Evolutionary conservation across 2,113 vertebrate species (phyloP).

Genomic region (Pica pica): DNA sequence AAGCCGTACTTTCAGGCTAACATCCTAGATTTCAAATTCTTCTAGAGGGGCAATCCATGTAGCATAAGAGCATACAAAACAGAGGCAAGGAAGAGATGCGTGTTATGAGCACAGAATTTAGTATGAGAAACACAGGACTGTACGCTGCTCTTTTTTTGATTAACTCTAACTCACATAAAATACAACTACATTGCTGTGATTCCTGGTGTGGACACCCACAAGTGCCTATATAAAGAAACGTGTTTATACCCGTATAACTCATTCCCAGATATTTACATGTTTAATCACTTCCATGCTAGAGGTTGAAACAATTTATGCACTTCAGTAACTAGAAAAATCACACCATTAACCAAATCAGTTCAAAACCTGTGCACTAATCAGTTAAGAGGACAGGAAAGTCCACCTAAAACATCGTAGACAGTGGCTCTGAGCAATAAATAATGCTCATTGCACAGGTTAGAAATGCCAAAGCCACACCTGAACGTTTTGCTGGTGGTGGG

Average conservation of each 20-base stretch:
- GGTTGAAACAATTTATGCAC: not conserved
- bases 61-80: not conserved
- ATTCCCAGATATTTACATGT: slow-evolving; percentile 1
- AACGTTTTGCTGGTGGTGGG: not conserved
- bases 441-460: not conserved
- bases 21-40: not conserved
- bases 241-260: not conserved
- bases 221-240: not conserved
- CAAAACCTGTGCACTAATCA: not conserved
- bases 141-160: not conserved
- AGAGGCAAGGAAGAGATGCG: not conserved
- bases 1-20: not conserved
- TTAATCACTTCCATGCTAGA: not conserved
- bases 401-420: slow-evolving; percentile 5
- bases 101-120: not conserved
- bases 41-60: not conserved
- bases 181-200: not conserved
- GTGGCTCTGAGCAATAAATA: slow-evolving; percentile 39
- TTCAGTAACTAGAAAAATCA: slow-evolving; percentile 17
- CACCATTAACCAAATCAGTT: slow-evolving; percentile 27
- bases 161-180: not conserved
- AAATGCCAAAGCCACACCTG: slow-evolving; percentile 12
- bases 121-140: not conserved
- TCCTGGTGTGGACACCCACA: not conserved
- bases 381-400: slow-evolving; percentile 50